These are phyloP conservation scores for Hecatera dysodea DNA, from an alignment of 2,888 invertebrate genomes.

Conservation along the genomic window DNA sequence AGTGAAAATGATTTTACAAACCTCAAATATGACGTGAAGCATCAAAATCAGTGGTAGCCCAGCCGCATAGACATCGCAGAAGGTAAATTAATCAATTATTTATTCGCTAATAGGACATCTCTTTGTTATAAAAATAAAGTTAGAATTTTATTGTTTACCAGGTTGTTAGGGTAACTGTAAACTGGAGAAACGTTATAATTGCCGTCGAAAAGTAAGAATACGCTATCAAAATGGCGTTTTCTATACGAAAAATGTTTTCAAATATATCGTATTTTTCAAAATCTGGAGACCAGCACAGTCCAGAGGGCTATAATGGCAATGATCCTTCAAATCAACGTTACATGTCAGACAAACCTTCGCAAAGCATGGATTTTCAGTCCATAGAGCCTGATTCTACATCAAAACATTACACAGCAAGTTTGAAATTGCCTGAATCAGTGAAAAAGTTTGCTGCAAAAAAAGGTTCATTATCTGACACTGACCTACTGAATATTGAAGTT, in stretches of 20 bases:
- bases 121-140: slow-evolving; percentile 57
- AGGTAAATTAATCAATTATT: slow-evolving; percentile 64
- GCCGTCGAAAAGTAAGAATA: slow-evolving; percentile 23
- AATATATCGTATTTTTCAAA: slow-evolving; percentile 87
- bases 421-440: slow-evolving; percentile 75
- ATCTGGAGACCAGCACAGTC: slow-evolving; percentile 69
- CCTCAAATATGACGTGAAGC: slow-evolving; percentile 71
- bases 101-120: slow-evolving; percentile 3
- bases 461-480: slow-evolving; percentile 83
- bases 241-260: slow-evolving; percentile 85
- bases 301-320: slow-evolving; percentile 31
- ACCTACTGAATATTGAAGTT: slow-evolving; percentile 72
- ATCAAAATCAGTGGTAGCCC: slow-evolving; percentile 52
- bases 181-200: slow-evolving; percentile 35
- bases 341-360: slow-evolving; percentile 60
- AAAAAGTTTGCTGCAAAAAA: slow-evolving; percentile 78
- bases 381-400: slow-evolving; percentile 84
- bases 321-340: slow-evolving; percentile 52
- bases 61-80: slow-evolving; percentile 49
- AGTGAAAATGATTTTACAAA: slow-evolving; percentile 53
- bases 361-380: slow-evolving; percentile 72
- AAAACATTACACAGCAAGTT: slow-evolving; percentile 70
- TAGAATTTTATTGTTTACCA: slow-evolving; percentile 46
- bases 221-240: slow-evolving; percentile 83
- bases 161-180: slow-evolving; percentile 47